Evolutionary conservation across 2,797 vertebrate species (phyloP).

Genomic region (Neosilurus mollespiculum): DNA sequence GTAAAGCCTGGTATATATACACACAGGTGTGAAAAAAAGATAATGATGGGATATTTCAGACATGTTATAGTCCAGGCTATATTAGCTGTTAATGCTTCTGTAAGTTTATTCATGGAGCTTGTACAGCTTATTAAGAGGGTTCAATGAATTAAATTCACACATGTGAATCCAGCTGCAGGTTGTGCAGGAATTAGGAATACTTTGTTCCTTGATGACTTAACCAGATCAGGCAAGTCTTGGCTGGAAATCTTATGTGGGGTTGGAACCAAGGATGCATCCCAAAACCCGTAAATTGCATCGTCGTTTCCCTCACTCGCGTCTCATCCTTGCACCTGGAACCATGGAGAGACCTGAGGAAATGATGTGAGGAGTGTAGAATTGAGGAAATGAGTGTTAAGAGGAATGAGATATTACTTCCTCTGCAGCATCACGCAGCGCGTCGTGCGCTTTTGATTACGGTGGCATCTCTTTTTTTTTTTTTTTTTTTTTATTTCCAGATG

Average conservation of each 20-base stretch:
- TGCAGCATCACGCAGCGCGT: too few species aligned
- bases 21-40: conserved; percentile 4
- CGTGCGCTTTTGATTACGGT: too few species aligned
- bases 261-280: not conserved
- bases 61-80: not conserved
- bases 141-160: conserved; percentile 10
- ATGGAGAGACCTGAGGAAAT: too few species aligned
- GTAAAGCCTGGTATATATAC: not conserved
- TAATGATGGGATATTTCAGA: not conserved
- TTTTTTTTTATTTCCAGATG: too few species aligned
- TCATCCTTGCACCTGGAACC: too few species aligned
- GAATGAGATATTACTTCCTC: too few species aligned
- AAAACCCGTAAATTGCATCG: too few species aligned
- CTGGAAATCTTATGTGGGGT: conserved; percentile 7
- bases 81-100: not conserved
- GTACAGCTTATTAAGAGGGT: not conserved
- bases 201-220: not conserved
- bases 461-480: too few species aligned
- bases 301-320: too few species aligned
- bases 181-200: not conserved
- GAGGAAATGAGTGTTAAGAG: too few species aligned
- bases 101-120: conserved; percentile 8
- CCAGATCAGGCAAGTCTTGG: conserved; percentile 6
- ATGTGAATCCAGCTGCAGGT: conserved; percentile 21
- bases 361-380: too few species aligned